Base-by-base conservation (phyloP, 2,113 vertebrate genomes). In the Oriolus oriolus region DNA sequence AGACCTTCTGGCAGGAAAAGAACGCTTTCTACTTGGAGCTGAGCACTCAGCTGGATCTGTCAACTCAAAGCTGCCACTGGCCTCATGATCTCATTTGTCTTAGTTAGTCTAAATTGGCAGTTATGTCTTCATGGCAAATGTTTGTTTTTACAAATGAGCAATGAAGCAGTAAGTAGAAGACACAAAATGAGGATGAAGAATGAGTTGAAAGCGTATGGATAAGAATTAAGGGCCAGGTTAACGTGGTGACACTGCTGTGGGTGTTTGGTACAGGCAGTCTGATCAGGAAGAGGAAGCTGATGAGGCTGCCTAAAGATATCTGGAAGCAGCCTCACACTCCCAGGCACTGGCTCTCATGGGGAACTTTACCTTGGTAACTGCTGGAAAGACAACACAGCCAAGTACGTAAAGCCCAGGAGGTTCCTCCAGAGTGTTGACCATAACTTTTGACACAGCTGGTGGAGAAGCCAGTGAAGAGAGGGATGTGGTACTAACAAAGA, bases 71-170 rank as follows among this genome's bases (percentile, higher is more conserved):
- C 96, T 98, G 97, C 97, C 97, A 97, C 95, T 95, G 70, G 80
- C 80, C 94, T 98, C 97, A 98, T 98, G 98, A 98, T 97, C 96
- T 97, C 98, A 97, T 98, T 98, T 98, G 97, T 98, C 98, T 98
- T 98, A 96, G 98, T 98, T 98, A 98, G 97, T 89, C 82, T 96
- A 98, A 98, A 98, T 98, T 98, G 98, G 97, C 97, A 98, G 96
- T 97, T 97, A 98, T 94, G 94, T 98, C 98, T 98, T 98, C 97
- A 97, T 97, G 96, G 97, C 84, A 98, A 98, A 98, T 98, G 97
- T 98, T 98, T 98, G 93, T 88, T 98, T 98, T 98, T 97, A 97
- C 94, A 98, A 98, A 98, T 97, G 97, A 98, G 97, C 96, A 97
- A 84, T 92, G 95, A 97, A 97, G 96, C 95, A 95, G 87, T 94